A percentile compares a stretch with the other conserved stretches of the same genome.
Conservation (phyloP, 2,797 vertebrate genomes). For the Hephaestus fuliginosus region DNA sequence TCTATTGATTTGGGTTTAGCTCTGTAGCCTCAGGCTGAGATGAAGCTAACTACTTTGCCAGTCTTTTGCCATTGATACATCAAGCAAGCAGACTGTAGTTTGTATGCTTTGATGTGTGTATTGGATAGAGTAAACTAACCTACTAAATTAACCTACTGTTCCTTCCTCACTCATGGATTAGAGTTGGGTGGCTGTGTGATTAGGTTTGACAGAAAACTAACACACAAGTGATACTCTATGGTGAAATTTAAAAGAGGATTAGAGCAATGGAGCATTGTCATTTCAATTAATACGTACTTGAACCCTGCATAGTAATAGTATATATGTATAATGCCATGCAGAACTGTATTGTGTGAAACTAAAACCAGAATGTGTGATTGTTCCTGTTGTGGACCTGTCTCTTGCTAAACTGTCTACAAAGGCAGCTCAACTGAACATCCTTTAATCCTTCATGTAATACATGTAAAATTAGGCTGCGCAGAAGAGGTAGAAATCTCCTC, state of each 20-base stretch:
- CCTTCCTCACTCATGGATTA: conserved; percentile 6
- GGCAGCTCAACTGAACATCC: background rate
- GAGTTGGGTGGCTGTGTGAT: background rate
- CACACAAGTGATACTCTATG: background rate
- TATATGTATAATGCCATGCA: background rate
- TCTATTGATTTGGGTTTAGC: conserved; percentile 64
- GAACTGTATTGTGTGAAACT: background rate
- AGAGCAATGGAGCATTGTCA: background rate
- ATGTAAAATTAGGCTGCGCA: background rate
- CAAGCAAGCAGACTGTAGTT: conserved; percentile 16
- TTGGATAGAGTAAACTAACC: background rate
- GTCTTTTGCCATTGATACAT: conserved; percentile 45
- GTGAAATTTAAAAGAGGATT: background rate
- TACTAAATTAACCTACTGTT: background rate
- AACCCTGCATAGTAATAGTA: background rate
- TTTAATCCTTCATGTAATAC: background rate
- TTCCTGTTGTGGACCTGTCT: conserved; percentile 1
- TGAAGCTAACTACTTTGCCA: conserved; percentile 58
- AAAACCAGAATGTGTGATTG: background rate
- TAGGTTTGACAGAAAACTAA: conserved; percentile 18
- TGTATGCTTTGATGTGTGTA: conserved; percentile 20
- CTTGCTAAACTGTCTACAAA: conserved; percentile 2
- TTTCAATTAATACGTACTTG: conserved; percentile 13
- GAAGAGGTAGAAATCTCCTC: background rate
- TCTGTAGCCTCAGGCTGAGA: conserved; percentile 60